Evolutionary conservation across 2,113 vertebrate species (phyloP).

Genomic region (Antechinus flavipes): DNA sequence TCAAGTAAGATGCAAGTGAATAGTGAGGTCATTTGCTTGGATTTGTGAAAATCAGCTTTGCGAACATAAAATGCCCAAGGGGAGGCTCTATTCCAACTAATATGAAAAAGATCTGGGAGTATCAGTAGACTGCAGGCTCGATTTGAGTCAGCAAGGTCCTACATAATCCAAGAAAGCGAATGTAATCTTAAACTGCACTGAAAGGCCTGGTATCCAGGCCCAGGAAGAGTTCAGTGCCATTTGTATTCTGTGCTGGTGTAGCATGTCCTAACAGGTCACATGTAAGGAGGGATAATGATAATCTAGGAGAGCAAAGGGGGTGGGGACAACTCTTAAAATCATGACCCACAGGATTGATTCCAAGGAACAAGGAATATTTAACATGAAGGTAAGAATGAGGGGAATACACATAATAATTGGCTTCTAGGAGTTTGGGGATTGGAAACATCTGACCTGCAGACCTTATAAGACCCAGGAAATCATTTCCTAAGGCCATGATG

Average conservation of each 20-base stretch:
- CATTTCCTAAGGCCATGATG: too few species aligned
- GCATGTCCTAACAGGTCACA: background rate
- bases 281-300: background rate
- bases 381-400: background rate
- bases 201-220: background rate
- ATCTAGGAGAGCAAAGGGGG: background rate
- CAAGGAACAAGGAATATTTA: background rate
- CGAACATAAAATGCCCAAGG: background rate
- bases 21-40: background rate
- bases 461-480: too few species aligned
- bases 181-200: too few species aligned
- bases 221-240: background rate
- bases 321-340: background rate
- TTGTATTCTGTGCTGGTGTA: background rate
- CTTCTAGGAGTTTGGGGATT: background rate
- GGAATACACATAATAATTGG: background rate
- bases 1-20: background rate
- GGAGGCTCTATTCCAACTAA: background rate
- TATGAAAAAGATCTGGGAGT: background rate
- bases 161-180: background rate
- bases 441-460: too few species aligned
- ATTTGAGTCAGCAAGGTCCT: background rate
- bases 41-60: background rate
- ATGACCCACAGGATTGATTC: background rate
- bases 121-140: background rate